Evolutionary conservation across 2,797 vertebrate genomes (phyloP).

Genomic region (Fistularia tabacaria): DNA sequence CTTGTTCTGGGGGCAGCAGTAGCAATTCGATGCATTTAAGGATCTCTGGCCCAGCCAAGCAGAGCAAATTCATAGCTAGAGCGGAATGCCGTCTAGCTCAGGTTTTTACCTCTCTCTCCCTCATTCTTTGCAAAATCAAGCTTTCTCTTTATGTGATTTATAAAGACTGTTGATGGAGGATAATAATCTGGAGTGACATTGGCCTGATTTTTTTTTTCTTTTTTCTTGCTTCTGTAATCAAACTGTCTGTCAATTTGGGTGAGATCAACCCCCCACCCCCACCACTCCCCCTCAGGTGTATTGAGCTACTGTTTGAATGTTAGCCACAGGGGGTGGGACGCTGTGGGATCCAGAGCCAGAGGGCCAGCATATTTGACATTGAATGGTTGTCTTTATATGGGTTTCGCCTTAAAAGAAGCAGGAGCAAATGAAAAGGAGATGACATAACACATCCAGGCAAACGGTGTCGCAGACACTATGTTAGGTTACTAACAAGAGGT

Average conservation of each 20-base stretch:
- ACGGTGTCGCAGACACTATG: constrained; percentile 39
- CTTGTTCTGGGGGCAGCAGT: constrained; percentile 25
- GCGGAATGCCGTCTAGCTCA: constrained; percentile 43
- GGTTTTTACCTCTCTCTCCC: constrained; percentile 1
- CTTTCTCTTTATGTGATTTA: constrained; percentile 57
- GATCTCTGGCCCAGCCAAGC: constrained; percentile 53
- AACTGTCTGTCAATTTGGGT: constrained; percentile 42
- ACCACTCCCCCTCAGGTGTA: constrained; percentile 32
- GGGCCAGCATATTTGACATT: constrained; percentile 30
- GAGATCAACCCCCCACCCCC: constrained; percentile 42
- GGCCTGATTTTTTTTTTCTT: constrained; percentile 57
- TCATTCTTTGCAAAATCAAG: constrained; percentile 43
- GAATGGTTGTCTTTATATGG: constrained; percentile 39
- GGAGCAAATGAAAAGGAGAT: constrained; percentile 30
- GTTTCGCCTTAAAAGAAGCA: constrained; percentile 50
- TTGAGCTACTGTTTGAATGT: constrained; percentile 53
- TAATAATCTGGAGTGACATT: constrained; percentile 71
- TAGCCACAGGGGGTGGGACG: constrained; percentile 42
- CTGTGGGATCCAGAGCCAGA: constrained; percentile 32
- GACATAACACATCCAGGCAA: constrained; percentile 47
- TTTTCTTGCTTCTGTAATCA: constrained; percentile 48
- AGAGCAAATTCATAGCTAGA: constrained; percentile 57
- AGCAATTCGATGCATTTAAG: constrained; percentile 49
- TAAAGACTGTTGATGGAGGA: constrained; percentile 58
- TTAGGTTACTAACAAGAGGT: constrained; percentile 30